phyloP scores from a whole-genome alignment of 92 coral and sea anemone genomes.

The Epizoanthus stellaris region DNA sequence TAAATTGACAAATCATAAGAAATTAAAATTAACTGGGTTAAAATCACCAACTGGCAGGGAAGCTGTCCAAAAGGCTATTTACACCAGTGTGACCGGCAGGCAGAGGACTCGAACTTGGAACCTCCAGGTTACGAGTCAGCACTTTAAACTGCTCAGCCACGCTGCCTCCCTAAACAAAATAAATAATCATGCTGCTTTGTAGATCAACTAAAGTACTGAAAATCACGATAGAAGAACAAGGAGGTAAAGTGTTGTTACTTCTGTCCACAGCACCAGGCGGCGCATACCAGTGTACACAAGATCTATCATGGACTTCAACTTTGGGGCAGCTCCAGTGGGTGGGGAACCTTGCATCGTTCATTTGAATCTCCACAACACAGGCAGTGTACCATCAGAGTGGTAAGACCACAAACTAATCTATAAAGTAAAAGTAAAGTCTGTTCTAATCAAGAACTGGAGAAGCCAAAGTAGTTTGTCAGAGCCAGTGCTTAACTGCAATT shows the following conservation, averaged over 20 bases:
- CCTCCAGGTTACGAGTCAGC: no score
- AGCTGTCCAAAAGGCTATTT: no score
- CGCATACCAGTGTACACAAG: slow-evolving; percentile 95
- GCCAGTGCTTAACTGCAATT: no score
- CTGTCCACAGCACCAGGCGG: slow-evolving; percentile 76
- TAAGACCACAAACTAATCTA: slow-evolving; percentile 21
- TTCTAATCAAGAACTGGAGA: background rate
- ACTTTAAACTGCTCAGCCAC: no score
- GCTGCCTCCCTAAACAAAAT: background rate
- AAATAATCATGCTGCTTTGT: background rate
- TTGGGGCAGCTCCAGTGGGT: slow-evolving; percentile 88
- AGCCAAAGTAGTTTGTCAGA: no score
- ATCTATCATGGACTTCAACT: slow-evolving; percentile 92
- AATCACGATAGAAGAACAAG: background rate
- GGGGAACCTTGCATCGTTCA: slow-evolving; percentile 76
- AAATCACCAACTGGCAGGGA: no score
- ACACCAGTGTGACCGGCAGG: no score
- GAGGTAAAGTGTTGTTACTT: background rate
- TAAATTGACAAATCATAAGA: no score
- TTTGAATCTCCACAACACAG: slow-evolving; percentile 88
- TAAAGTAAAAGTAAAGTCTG: background rate
- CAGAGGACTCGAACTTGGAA: no score
- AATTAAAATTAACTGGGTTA: no score
- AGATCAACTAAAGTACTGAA: background rate
- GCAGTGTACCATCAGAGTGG: slow-evolving; percentile 96